Percentiles rank a stretch among this genome's conserved stretches.
These are phyloP conservation scores for Deroptyus accipitrinus DNA, from an alignment of 2,113 vertebrate genomes.

Conservation along the genomic window DNA sequence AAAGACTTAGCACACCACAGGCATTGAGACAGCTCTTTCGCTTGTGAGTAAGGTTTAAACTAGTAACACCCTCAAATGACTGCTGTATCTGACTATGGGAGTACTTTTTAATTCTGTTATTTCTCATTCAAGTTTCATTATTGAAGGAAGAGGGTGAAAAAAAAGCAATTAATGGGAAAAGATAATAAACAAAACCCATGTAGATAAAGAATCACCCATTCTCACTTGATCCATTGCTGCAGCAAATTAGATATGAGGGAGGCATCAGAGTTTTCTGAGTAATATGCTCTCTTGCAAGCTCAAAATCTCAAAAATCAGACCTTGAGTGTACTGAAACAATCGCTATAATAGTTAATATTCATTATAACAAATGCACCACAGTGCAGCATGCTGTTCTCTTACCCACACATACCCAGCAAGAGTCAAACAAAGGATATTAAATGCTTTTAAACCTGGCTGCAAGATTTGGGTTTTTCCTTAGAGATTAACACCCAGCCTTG, in stretches of 20 bases:
- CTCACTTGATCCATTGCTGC: neutral
- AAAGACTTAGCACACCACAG: neutral
- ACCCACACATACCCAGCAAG: neutral
- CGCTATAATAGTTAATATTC: neutral
- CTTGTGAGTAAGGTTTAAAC: neutral
- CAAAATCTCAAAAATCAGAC: neutral
- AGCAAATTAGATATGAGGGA: neutral
- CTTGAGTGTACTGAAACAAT: neutral
- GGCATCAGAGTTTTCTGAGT: neutral
- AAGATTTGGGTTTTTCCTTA: neutral
- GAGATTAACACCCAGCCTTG: neutral
- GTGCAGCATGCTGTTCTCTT: neutral
- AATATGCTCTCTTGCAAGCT: neutral
- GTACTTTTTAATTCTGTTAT: neutral
- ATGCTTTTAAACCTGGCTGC: neutral
- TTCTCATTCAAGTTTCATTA: neutral
- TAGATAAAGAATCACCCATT: neutral
- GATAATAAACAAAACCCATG: neutral
- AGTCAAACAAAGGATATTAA: neutral
- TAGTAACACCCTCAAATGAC: neutral
- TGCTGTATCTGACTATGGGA: neutral
- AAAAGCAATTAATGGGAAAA: slow-evolving; percentile 27
- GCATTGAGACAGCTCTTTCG: neutral
- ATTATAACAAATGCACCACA: neutral
- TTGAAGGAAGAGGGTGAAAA: neutral